A percentile compares a stretch with the other conserved stretches of the same genome.
Evolutionary conservation across 2,113 vertebrate species (phyloP).

Genomic region (Phocoena phocoena): DNA sequence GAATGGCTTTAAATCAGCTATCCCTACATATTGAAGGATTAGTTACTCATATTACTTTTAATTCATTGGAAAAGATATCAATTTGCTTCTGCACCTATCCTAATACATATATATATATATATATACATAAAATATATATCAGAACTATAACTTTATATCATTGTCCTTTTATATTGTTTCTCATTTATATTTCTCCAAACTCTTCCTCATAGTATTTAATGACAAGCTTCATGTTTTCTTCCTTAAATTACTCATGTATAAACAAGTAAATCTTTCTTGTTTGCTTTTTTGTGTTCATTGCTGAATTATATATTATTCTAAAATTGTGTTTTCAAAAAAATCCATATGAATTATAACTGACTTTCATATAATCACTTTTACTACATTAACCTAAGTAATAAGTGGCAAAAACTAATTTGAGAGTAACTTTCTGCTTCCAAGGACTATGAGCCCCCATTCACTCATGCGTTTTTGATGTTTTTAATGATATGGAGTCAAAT

Average conservation of each 20-base stretch:
- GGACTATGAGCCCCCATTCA: background rate
- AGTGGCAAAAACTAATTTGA: background rate
- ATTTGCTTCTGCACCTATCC: background rate
- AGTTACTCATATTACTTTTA: background rate
- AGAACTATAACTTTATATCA: background rate
- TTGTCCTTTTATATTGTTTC: background rate
- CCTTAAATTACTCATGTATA: background rate
- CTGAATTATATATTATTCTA: background rate
- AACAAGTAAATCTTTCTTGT: background rate
- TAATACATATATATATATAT: background rate
- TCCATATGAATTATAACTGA: background rate
- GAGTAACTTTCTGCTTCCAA: background rate
- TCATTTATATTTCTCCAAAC: background rate
- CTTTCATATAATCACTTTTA: background rate
- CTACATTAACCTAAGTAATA: background rate
- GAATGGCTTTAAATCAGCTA: background rate
- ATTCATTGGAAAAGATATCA: background rate
- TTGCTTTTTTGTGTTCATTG: background rate
- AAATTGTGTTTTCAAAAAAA: background rate
- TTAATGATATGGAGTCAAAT: background rate
- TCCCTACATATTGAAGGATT: background rate
- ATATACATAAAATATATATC: background rate
- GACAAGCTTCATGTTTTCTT: background rate
- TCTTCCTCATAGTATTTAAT: background rate
- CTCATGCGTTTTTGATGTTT: background rate